Percentiles rank a stretch among this genome's conserved stretches.
phyloP scores from a whole-genome alignment of 2,888 invertebrate species.

The Lasioglossum malachurum region DNA sequence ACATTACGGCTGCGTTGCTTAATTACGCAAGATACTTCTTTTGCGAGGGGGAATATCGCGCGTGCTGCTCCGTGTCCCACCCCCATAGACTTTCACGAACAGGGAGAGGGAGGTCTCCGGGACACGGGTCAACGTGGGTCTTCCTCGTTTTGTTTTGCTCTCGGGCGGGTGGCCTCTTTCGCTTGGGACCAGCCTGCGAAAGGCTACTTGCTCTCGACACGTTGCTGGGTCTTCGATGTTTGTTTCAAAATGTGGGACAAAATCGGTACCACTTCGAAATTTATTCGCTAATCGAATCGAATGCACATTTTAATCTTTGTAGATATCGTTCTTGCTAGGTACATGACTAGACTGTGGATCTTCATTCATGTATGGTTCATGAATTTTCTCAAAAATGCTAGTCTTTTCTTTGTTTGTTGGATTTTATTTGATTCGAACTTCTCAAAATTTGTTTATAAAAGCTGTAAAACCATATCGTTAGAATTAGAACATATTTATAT shows the following conservation, averaged over 20 bases:
- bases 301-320: too few species aligned
- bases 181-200: not conserved
- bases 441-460: too few species aligned
- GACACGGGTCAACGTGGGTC: slow-evolving; percentile 1
- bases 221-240: not conserved
- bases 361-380: too few species aligned
- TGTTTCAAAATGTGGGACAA: not conserved
- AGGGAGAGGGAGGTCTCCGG: not conserved
- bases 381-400: too few species aligned
- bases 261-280: not conserved
- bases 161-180: not conserved
- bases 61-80: slow-evolving; percentile 35
- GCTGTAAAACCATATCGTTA: too few species aligned
- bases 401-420: too few species aligned
- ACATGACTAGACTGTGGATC: too few species aligned
- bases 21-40: slow-evolving; percentile 86
- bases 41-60: slow-evolving; percentile 57
- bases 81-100: not conserved
- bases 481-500: too few species aligned
- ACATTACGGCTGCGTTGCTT: slow-evolving; percentile 80
- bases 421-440: too few species aligned
- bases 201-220: not conserved
- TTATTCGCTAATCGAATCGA: too few species aligned
- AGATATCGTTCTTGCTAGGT: too few species aligned
- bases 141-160: not conserved